Evolutionary conservation across 2,888 invertebrate genomes (phyloP).

Genomic region (Thera britannica): DNA sequence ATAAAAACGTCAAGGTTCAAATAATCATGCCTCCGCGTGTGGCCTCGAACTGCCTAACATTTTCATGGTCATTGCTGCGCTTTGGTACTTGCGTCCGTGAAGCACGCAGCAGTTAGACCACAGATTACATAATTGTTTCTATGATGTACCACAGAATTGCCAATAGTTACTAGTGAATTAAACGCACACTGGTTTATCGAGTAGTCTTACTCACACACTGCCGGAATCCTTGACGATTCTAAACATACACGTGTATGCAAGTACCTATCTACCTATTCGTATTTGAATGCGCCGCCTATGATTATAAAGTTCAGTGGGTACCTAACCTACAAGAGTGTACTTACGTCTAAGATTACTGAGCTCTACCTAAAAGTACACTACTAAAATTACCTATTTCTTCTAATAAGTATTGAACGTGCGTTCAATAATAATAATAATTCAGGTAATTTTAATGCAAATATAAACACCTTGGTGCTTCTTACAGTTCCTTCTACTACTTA

Average conservation of each 20-base stretch:
- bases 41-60: constrained; percentile 65
- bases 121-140: constrained; percentile 5
- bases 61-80: constrained; percentile 75
- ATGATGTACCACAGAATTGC: neutral
- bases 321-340: neutral
- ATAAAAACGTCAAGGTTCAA: constrained; percentile 11
- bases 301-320: neutral
- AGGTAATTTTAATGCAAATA: too few relatives aligned
- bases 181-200: constrained; percentile 14
- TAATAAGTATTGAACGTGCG: too few relatives aligned
- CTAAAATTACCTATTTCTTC: too few relatives aligned
- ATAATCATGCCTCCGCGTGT: constrained; percentile 37
- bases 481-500: too few relatives aligned
- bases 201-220: constrained; percentile 50
- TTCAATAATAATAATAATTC: too few relatives aligned
- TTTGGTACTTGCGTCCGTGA: constrained; percentile 66
- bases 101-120: constrained; percentile 47
- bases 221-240: constrained; percentile 2
- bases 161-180: constrained; percentile 2
- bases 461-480: too few relatives aligned
- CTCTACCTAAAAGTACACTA: too few relatives aligned
- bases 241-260: neutral
- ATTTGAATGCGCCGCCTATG: constrained; percentile 10
- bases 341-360: too few relatives aligned
- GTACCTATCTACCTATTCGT: constrained; percentile 10